Percentiles rank a stretch among this genome's conserved stretches.
Conservation (phyloP, 1,140 invertebrate genomes). For the Frieseomelitta varia region DNA sequence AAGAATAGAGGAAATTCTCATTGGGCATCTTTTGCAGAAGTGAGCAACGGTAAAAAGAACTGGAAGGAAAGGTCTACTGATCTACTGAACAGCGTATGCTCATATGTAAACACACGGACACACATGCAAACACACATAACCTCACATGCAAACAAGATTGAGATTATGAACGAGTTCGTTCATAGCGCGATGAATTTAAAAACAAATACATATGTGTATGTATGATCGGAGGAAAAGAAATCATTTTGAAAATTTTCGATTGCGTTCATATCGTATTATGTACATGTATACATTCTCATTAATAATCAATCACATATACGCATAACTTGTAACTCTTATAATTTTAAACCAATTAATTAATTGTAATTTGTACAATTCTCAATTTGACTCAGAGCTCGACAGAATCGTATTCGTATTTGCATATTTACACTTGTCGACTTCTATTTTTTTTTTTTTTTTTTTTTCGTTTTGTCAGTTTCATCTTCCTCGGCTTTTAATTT, state of each 20-base stretch:
- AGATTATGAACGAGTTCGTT: slow-evolving; percentile 38
- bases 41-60: slow-evolving; percentile 27
- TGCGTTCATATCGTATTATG: slow-evolving; percentile 42
- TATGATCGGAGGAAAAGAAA: slow-evolving; percentile 11
- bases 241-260: slow-evolving; percentile 35
- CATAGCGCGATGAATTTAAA: slow-evolving; percentile 39
- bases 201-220: slow-evolving; percentile 29
- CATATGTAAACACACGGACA: slow-evolving; percentile 4
- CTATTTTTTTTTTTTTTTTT: slow-evolving; percentile 68
- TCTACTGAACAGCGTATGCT: slow-evolving; percentile 50
- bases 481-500: slow-evolving; percentile 72
- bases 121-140: not conserved
- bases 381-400: slow-evolving; percentile 46
- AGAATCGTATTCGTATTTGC: slow-evolving; percentile 67
- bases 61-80: slow-evolving; percentile 23
- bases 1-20: not conserved
- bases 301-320: slow-evolving; percentile 49
- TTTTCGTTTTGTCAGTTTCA: slow-evolving; percentile 75
- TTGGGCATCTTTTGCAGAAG: slow-evolving; percentile 37
- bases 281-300: slow-evolving; percentile 60
- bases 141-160: not conserved
- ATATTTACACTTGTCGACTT: slow-evolving; percentile 70
- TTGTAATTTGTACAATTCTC: slow-evolving; percentile 47
- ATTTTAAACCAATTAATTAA: slow-evolving; percentile 45
- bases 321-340: slow-evolving; percentile 59